Evolutionary conservation across 2,797 vertebrate species (phyloP).

Genomic region (Danio choprae): DNA sequence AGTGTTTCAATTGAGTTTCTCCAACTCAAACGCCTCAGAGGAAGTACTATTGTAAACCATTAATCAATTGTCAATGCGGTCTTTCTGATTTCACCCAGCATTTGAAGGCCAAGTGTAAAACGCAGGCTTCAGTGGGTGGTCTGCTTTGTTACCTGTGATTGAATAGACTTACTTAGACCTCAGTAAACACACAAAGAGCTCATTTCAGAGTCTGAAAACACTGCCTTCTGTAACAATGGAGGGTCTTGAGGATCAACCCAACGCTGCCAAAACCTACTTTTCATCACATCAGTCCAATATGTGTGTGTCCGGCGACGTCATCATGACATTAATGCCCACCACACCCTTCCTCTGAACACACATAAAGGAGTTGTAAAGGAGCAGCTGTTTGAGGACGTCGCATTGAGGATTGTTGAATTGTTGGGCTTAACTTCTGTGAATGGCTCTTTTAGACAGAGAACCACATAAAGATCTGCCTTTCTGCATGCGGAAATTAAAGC

Average conservation of each 20-base stretch:
- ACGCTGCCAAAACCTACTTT: slow-evolving; percentile 54
- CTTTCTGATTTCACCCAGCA: slow-evolving; percentile 19
- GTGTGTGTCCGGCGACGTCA: slow-evolving; percentile 27
- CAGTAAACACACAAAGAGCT: slow-evolving; percentile 45
- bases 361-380: slow-evolving; percentile 70
- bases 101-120: slow-evolving; percentile 31
- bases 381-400: slow-evolving; percentile 67
- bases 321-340: slow-evolving; percentile 65
- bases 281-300: slow-evolving; percentile 53
- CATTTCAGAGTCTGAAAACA: slow-evolving; percentile 54
- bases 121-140: slow-evolving; percentile 68
- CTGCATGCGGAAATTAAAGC: slow-evolving; percentile 59
- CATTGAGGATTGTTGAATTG: slow-evolving; percentile 49
- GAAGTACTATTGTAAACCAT: slow-evolving; percentile 7
- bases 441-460: slow-evolving; percentile 61
- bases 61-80: slow-evolving; percentile 53
- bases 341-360: slow-evolving; percentile 63
- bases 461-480: slow-evolving; percentile 39
- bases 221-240: slow-evolving; percentile 43
- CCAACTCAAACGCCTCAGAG: slow-evolving; percentile 6
- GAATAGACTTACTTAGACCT: slow-evolving; percentile 39
- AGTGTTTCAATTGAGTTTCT: not conserved
- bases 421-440: slow-evolving; percentile 54
- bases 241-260: slow-evolving; percentile 58
- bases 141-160: slow-evolving; percentile 66